Evolutionary conservation across 64 coral and sea anemone genomes (phyloP).

Genomic region (Exaiptasia diaphana): DNA sequence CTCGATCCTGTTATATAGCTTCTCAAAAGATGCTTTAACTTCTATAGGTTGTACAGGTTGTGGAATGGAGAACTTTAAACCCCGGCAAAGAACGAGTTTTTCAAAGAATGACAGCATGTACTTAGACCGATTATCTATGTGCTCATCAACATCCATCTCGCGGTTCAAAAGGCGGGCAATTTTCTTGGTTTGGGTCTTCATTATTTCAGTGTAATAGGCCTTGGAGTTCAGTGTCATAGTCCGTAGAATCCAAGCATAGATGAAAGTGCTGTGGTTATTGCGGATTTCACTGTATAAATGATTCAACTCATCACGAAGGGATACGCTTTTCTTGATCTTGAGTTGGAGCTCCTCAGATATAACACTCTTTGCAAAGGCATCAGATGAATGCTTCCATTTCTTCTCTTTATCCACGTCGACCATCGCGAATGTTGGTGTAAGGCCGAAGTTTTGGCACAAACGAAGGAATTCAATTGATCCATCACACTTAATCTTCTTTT

Average conservation of each 20-base stretch:
- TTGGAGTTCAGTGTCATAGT: not conserved
- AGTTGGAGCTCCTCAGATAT: not conserved
- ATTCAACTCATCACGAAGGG: constrained; percentile 7
- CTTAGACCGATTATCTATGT: not conserved
- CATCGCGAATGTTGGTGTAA: not conserved
- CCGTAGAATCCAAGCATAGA: constrained; percentile 32
- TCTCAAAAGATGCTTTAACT: not conserved
- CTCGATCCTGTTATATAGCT: too few relatives aligned
- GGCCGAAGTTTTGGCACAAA: not conserved
- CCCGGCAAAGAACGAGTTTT: too few relatives aligned
- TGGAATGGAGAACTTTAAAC: not conserved
- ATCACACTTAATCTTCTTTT: constrained; percentile 9
- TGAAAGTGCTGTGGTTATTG: not conserved
- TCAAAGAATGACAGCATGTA: not conserved
- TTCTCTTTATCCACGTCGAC: not conserved
- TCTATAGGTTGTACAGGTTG: not conserved
- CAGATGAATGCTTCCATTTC: constrained; percentile 8
- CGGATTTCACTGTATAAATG: constrained; percentile 7
- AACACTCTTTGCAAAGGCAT: not conserved
- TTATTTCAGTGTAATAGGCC: not conserved
- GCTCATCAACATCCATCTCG: not conserved
- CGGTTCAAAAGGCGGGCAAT: not conserved
- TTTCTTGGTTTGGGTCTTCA: not conserved
- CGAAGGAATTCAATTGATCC: not conserved
- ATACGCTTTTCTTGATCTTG: constrained; percentile 7